Evolutionary conservation across 2,888 invertebrate genomes (phyloP).

Genomic region (Drosophila crucigera): DNA sequence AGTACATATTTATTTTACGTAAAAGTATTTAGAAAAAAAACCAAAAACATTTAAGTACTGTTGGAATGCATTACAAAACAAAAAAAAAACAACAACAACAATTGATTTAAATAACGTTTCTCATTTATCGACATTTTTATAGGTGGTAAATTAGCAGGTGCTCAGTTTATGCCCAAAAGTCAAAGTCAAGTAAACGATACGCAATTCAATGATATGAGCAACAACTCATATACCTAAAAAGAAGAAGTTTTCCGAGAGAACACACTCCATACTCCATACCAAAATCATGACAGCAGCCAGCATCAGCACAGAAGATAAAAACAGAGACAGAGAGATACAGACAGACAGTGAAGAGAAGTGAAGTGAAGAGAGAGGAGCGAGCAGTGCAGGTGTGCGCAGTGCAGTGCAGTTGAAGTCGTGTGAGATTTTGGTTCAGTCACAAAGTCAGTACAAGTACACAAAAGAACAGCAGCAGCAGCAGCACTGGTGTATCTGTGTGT

Average conservation of each 20-base stretch:
- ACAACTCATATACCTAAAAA: conserved; percentile 66
- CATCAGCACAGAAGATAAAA: conserved; percentile 44
- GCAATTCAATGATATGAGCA: conserved; percentile 77
- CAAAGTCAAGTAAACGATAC: conserved; percentile 81
- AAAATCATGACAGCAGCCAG: conserved; percentile 61
- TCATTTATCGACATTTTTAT: conserved; percentile 83
- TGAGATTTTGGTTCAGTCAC: conserved; percentile 47
- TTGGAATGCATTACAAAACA: conserved; percentile 40
- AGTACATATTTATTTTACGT: conserved; percentile 41
- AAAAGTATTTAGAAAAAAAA: conserved; percentile 59
- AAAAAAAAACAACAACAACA: conserved; percentile 12
- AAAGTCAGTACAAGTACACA: conserved; percentile 62
- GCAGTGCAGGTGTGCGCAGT: conserved; percentile 53
- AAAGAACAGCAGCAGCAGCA: conserved; percentile 39
- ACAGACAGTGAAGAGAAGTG: conserved; percentile 18
- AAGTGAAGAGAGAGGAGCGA: conserved; percentile 24
- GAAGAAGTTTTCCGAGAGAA: conserved; percentile 78
- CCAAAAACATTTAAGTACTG: conserved; percentile 52
- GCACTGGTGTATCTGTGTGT: conserved; percentile 44
- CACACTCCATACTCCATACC: conserved; percentile 53
- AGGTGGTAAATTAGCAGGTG: conserved; percentile 82
- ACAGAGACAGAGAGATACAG: conserved; percentile 39
- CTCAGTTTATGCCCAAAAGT: conserved; percentile 79
- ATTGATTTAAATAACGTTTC: conserved; percentile 80
- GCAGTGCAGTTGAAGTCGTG: conserved; percentile 61